Base-by-base conservation (phyloP, 2,113 vertebrate genomes). In the Maccullochella peelii region DNA sequence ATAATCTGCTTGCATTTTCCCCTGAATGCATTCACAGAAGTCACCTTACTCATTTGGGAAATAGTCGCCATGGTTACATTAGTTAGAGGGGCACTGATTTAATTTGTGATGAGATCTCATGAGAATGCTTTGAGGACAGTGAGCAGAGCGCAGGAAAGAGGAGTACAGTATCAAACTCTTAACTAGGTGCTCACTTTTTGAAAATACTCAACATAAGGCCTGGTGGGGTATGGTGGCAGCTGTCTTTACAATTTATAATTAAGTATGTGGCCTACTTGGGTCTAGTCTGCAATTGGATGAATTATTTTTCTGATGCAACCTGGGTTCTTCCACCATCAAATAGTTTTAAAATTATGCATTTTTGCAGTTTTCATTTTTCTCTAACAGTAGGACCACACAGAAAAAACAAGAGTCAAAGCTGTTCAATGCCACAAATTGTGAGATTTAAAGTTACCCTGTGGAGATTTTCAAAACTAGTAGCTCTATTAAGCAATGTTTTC, bases 21-120 rank as follows among this genome's bases (percentile, higher is more conserved):
- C 73, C 72, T 55, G 78, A 86, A 91, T 87, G 83, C 72, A 73
- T 89, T 86, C 63, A 70, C 52, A 62, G 84, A 93, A 94, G 92
- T 92, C 93, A 93, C 87, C 42, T 86, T 77, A 89, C 89, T 90
- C 92, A 87, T 93, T 93, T 93, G 71, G 85, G 89, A 91, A 93
- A 93, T 92, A 85, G 91, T 94, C 89, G 0, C 87, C 89, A 92
- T 94, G 86, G 90, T 85, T 90, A 90, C 91, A 88, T 92, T 94
- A 92, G 86, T 91, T 90, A 78, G 83, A 86, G 82, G 82, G 83
- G 86, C 52, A 16, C 77, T 90, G 79, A 91, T 91, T 92, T 91
- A 85, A 93, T 94, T 93, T 87, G 83, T 71, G 90, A 91, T 88
- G 77, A 90, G 82, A 84, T 92, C 91, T 91, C 89, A 85, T 77